Base-by-base conservation (phyloP, 2,113 vertebrate species). In the Ptilonorhynchus violaceus region DNA sequence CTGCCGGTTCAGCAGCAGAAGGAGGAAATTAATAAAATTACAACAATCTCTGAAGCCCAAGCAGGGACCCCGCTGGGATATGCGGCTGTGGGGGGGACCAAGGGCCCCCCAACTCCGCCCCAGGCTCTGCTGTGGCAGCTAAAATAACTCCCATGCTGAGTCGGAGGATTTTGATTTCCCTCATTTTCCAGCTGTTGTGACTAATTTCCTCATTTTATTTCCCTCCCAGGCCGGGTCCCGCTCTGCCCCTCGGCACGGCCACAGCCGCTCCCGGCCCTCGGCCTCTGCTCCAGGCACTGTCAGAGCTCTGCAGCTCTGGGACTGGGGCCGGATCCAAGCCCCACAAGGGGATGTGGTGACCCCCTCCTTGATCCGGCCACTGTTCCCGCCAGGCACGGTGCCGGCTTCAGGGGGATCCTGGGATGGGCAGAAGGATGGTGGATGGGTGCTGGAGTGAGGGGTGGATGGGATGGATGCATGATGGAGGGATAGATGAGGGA, bases 191-290 rank as follows among this genome's bases (percentile, higher is more conserved):
- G 92, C 90, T 85, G 37, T 28, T 1, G 4, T 75, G 85, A 92
- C 72, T 60, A 18, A 56, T 89, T 94, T 92, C 94, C 92, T 92
- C 85, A 79, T 94, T 83, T 59, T 53, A 73, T 88, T 84, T 80
- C 78, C 62, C 58, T 47, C n/a, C 84, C 9, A 5, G 46, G 52
- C 52, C 3, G 0, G 13, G 35, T 20, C 73, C 24, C 0, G 1
- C 50, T 70, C 59, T 73, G 70, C 14, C 30, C 35, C 47, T 31
- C 2, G 0, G 13, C 73, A 17, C 0, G 0, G 74, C 60, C 16
- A 10, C 0, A 1, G 62, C 44, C 35, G 25, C 64, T 66, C 39
- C 72, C 1, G 2, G 14, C 30, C 52, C 66, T 41, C 1, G 2
- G 49, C n/a, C 30, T 44, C 42, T 46, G 42, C 74, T 27, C 35